Percentiles rank a stretch among this genome's conserved stretches.
Conservation (phyloP, 2,888 invertebrate species). For the Dusona sp. region DNA sequence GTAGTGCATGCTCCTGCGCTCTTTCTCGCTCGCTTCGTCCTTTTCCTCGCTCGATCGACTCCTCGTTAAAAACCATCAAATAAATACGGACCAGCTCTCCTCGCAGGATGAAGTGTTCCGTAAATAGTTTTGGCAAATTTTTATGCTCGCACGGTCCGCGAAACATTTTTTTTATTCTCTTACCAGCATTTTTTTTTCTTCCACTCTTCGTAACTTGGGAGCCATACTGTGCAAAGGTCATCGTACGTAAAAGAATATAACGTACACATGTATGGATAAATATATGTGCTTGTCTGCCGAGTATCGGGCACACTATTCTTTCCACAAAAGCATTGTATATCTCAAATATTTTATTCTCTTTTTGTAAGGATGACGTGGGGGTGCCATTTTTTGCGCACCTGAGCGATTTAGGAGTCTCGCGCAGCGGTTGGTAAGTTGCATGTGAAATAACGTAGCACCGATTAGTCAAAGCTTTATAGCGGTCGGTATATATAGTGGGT, state of each 20-base stretch:
- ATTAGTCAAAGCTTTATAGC: slow-evolving; percentile 75
- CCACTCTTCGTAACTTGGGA: slow-evolving; percentile 65
- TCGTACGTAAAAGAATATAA: slow-evolving; percentile 53
- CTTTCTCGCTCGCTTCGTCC: slow-evolving; percentile 16
- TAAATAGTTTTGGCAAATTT: slow-evolving; percentile 70
- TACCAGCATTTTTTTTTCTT: slow-evolving; percentile 41
- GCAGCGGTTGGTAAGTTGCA: slow-evolving; percentile 72
- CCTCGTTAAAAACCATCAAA: slow-evolving; percentile 68
- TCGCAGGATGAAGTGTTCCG: slow-evolving; percentile 61
- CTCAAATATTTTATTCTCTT: slow-evolving; percentile 43
- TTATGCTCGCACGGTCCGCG: slow-evolving; percentile 47
- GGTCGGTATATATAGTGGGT: slow-evolving; percentile 53
- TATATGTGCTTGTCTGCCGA: slow-evolving; percentile 42
- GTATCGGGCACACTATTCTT: slow-evolving; percentile 56
- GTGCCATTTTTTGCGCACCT: slow-evolving; percentile 67
- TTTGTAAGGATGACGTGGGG: slow-evolving; percentile 42
- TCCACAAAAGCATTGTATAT: slow-evolving; percentile 65
- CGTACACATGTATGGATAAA: slow-evolving; percentile 7
- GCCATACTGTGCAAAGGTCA: slow-evolving; percentile 66
- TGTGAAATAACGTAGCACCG: slow-evolving; percentile 73
- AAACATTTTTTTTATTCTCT: slow-evolving; percentile 28
- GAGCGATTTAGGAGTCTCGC: slow-evolving; percentile 75
- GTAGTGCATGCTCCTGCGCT: slow-evolving; percentile 10
- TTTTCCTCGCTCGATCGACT: slow-evolving; percentile 59
- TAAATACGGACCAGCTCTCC: slow-evolving; percentile 60